Evolutionary conservation across 2,113 vertebrate genomes (phyloP).

Genomic region (Sus scrofa): T2T-Sscrofa CM000817.6:104097501-104098000

Average conservation of each 20-base stretch:
- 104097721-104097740: neutral
- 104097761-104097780: conserved; percentile 3
- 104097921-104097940: neutral
- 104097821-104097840: neutral
- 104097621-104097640: neutral
- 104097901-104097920: neutral
- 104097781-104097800: neutral
- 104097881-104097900: neutral
- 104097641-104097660: neutral
- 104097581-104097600: conserved; percentile 5
- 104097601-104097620: neutral
- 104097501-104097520: neutral
- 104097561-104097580: neutral
- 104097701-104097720: neutral
- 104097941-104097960: fast-evolving
- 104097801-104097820: neutral
- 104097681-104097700: neutral
- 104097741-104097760: neutral
- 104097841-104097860: neutral
- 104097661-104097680: neutral
- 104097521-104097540: neutral
- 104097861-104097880: neutral
- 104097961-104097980: neutral
- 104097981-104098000: neutral
- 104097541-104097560: neutral